Percentiles rank a stretch among this genome's conserved stretches.
phyloP scores from a whole-genome alignment of 1,140 invertebrate genomes.

The Cyclina sinensis region DNA sequence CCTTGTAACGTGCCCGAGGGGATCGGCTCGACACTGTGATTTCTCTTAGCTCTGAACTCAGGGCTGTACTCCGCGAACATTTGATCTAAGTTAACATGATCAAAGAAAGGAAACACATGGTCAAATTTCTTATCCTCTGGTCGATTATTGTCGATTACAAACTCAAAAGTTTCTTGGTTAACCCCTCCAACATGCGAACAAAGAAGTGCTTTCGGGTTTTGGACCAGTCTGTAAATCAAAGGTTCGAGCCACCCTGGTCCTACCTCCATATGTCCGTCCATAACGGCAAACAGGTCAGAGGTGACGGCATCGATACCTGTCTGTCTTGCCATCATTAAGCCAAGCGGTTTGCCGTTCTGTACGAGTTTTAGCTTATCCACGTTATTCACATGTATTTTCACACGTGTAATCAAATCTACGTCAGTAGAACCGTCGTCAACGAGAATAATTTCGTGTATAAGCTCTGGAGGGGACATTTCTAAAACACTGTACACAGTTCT shows the following conservation, averaged over 20 bases:
- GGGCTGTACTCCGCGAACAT: slow-evolving; percentile 27
- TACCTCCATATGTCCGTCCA: slow-evolving; percentile 61
- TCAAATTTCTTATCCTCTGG: slow-evolving; percentile 29
- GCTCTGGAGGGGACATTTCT: slow-evolving; percentile 33
- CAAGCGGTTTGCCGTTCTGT: neutral
- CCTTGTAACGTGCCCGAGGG: slow-evolving; percentile 25
- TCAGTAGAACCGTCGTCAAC: slow-evolving; percentile 54
- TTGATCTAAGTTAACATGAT: slow-evolving; percentile 54
- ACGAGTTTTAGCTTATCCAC: slow-evolving; percentile 38
- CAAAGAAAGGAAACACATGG: slow-evolving; percentile 11
- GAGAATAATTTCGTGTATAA: slow-evolving; percentile 43
- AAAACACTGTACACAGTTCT: slow-evolving; percentile 50
- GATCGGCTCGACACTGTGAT: slow-evolving; percentile 49
- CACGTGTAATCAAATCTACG: slow-evolving; percentile 12
- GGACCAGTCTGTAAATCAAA: slow-evolving; percentile 21
- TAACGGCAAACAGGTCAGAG: slow-evolving; percentile 28
- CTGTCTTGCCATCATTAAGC: slow-evolving; percentile 55
- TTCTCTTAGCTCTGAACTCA: neutral
- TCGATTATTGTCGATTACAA: slow-evolving; percentile 5
- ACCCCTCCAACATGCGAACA: slow-evolving; percentile 42
- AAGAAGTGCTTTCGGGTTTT: slow-evolving; percentile 42
- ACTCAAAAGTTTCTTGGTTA: slow-evolving; percentile 30
- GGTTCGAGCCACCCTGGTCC: slow-evolving; percentile 48
- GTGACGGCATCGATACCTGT: slow-evolving; percentile 34
- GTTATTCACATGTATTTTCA: slow-evolving; percentile 31